Percentiles rank a stretch among this genome's conserved stretches.
Conservation (phyloP, 2,797 vertebrate genomes). For the Danio jaintianensis region DNA sequence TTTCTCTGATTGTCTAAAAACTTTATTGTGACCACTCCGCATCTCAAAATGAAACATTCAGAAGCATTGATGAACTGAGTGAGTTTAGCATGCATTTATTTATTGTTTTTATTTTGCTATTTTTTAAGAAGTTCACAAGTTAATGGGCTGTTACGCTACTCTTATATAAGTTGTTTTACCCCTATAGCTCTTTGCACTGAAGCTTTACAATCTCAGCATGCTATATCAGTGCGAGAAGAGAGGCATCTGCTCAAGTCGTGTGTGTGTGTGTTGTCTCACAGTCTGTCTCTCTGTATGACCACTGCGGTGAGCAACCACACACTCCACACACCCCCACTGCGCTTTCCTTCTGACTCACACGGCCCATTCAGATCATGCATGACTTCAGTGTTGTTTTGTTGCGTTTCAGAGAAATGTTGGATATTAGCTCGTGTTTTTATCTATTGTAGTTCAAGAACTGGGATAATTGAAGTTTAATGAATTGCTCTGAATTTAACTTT, state of each 20-base stretch:
- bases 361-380: background rate
- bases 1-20: background rate
- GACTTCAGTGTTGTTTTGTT: background rate
- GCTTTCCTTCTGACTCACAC: conserved; percentile 29
- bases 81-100: background rate
- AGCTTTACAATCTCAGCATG: conserved; percentile 31
- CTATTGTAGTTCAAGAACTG: background rate
- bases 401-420: background rate
- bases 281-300: background rate
- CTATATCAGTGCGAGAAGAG: conserved; percentile 9
- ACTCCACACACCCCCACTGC: conserved; percentile 9
- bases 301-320: conserved; percentile 23
- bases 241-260: conserved; percentile 23
- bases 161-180: conserved; percentile 8
- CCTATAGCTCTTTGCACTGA: conserved; percentile 4
- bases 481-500: background rate
- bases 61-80: background rate
- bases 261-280: conserved; percentile 17
- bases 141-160: background rate
- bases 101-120: no score
- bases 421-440: background rate
- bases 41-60: conserved; percentile 4
- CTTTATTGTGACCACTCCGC: background rate
- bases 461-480: background rate
- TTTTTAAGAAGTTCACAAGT: background rate